Evolutionary conservation across 2,113 vertebrate genomes (phyloP).

Genomic region (Percopsis transmontana): DNA sequence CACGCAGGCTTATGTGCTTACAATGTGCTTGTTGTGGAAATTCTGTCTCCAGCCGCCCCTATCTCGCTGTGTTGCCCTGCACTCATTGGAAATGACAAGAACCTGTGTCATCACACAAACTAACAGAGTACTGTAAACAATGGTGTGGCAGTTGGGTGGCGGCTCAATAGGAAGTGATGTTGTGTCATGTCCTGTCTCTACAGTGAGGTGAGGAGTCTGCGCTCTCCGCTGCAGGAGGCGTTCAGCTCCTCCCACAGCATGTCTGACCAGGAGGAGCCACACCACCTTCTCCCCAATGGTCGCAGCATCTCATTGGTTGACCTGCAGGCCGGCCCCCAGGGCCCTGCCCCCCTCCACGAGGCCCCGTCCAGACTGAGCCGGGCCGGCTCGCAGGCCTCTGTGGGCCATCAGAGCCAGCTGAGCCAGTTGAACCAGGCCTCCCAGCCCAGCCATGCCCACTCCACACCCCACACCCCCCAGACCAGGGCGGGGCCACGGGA

Average conservation of each 20-base stretch:
- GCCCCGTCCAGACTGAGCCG: constrained; percentile 78
- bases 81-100: too few relatives aligned
- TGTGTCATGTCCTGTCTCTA: neutral
- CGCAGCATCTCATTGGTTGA: constrained; percentile 94
- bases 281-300: constrained; percentile 81
- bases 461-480: constrained; percentile 47
- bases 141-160: neutral
- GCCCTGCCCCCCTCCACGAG: constrained; percentile 74
- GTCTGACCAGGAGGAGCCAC: constrained; percentile 84
- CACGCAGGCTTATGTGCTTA: too few relatives aligned
- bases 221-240: constrained; percentile 80
- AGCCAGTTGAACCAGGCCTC: constrained; percentile 14
- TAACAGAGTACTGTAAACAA: too few relatives aligned
- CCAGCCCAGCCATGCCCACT: constrained; percentile 21
- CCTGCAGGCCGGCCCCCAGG: constrained; percentile 79
- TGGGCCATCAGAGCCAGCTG: constrained; percentile 58
- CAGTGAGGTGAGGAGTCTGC: constrained; percentile 84
- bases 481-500: constrained; percentile 81
- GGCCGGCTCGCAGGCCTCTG: constrained; percentile 86
- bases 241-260: constrained; percentile 84
- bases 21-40: too few relatives aligned
- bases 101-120: too few relatives aligned
- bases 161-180: neutral
- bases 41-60: too few relatives aligned
- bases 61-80: too few relatives aligned